A percentile compares a stretch with the other conserved stretches of the same genome.
These are phyloP conservation scores for Sinocyclocheilus maitianheensis DNA, from an alignment of 2,113 vertebrate species.

Conservation along the genomic window DNA sequence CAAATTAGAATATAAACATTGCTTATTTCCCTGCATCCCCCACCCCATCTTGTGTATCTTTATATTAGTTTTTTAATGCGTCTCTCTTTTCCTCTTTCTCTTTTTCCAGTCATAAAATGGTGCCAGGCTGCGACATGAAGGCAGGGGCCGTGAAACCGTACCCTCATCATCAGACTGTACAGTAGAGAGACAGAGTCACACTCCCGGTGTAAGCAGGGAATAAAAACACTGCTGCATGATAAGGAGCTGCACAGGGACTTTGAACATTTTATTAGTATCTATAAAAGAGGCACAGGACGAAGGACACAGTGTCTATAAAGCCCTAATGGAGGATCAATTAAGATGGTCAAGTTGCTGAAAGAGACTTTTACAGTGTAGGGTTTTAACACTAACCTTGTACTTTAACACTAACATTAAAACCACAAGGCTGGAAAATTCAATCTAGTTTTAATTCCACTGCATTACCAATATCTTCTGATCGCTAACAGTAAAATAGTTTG, in stretches of 20 bases:
- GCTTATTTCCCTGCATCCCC: neutral
- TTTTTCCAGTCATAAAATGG: conserved; percentile 42
- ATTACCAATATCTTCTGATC: neutral
- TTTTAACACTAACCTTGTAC: conserved; percentile 17
- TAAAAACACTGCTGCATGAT: conserved; percentile 58
- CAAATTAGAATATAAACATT: neutral
- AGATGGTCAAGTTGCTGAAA: conserved; percentile 51
- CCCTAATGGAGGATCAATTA: conserved; percentile 63
- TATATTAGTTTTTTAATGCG: neutral
- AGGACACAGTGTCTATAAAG: conserved; percentile 59
- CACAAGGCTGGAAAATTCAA: conserved; percentile 9
- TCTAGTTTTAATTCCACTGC: neutral
- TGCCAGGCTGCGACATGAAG: conserved; percentile 52
- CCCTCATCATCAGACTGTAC: conserved; percentile 42
- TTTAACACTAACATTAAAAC: conserved; percentile 41
- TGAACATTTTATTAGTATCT: conserved; percentile 58
- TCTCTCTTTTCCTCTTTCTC: conserved; percentile 30
- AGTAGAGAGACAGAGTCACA: conserved; percentile 40
- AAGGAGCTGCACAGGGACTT: conserved; percentile 54
- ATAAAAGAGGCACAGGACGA: conserved; percentile 58
- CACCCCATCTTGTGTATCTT: neutral
- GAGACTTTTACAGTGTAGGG: conserved; percentile 49
- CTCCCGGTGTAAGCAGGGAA: conserved; percentile 42
- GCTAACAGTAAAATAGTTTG: neutral
- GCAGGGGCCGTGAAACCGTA: conserved; percentile 42